These are phyloP conservation scores for Cervus canadensis DNA, from an alignment of 2,113 vertebrate species.

Conservation along the genomic window DNA sequence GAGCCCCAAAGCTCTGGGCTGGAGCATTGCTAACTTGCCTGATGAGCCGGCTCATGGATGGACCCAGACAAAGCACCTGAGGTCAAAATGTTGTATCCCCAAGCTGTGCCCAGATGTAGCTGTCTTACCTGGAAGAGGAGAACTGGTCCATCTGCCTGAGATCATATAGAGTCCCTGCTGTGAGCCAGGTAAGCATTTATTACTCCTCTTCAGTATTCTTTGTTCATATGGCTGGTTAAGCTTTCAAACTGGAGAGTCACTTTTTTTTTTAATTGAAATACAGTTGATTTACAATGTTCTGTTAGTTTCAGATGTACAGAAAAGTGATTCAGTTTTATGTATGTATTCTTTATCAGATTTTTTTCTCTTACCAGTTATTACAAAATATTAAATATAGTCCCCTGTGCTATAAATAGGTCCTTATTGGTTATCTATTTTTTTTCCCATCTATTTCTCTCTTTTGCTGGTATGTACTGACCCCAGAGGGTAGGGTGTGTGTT, in stretches of 20 bases:
- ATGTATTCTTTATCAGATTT: not conserved
- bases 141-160: not conserved
- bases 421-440: not conserved
- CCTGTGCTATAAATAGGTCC: not conserved
- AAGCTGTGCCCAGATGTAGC: not conserved
- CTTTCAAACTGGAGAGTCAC: not conserved
- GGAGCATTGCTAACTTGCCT: not conserved
- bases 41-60: accelerated
- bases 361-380: not conserved
- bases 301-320: not conserved
- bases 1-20: not conserved
- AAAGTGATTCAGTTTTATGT: not conserved
- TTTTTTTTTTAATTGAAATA: accelerated
- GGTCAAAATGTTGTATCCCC: not conserved
- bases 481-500: not conserved
- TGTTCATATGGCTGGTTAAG: not conserved
- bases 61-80: not conserved
- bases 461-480: not conserved
- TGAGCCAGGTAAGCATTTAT: not conserved
- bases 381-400: not conserved
- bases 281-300: not conserved
- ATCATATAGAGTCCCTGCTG: not conserved
- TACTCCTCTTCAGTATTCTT: not conserved
- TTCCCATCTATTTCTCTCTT: not conserved
- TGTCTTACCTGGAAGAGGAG: not conserved